Evolutionary conservation across 2,888 invertebrate genomes (phyloP), one percentile per base, ranked within the genome.

Genomic region (Polydesmus complanatus): DNA sequence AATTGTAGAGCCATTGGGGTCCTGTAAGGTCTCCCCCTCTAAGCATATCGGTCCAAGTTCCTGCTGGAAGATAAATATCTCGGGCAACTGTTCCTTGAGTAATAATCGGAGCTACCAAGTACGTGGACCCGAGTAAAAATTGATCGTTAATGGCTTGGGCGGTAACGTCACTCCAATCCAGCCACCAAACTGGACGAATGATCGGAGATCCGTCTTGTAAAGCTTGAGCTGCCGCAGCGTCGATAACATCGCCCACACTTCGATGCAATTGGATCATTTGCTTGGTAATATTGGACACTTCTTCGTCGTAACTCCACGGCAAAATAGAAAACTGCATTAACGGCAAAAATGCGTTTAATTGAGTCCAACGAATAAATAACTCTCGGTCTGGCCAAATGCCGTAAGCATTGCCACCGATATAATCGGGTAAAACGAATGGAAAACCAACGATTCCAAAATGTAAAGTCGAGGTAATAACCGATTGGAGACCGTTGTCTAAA

Each of bases 171-270:
- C 70, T 72, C 0, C 89, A 88, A 67, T 82, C 85, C 0, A 84
- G 70, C 89, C 89, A 91, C 91, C 91, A 92, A 48, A 91, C 78
- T 0, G 91, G 91, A 1, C 84, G 78, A 73, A 88, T 86, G 14
- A 88, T 81, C 0, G 88, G 88, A 1, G 79, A 77, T 18, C 87
- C 88, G 1, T 78, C 75, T 1, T 68, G 65, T 0, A 82, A 79
- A 0, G 83, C 78, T 3, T 78, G 73, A 57, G 79, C 69, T 0
- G 82, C 81, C 2, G 76, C 73, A 65, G 80, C 75, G 61, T 89
- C 83, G 47, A 78, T 75, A 1, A 56, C 27, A 1, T 80, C 78
- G 1, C 72, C 77, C 66, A 82, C 81, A 11, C 75, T 68, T 0
- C 78, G 79, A 68, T 88, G 88, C 0, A 89, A 71, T 0, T 81